These are phyloP conservation scores for Casuarius casuarius DNA, from an alignment of 2,113 vertebrate genomes.

Conservation along the genomic window DNA sequence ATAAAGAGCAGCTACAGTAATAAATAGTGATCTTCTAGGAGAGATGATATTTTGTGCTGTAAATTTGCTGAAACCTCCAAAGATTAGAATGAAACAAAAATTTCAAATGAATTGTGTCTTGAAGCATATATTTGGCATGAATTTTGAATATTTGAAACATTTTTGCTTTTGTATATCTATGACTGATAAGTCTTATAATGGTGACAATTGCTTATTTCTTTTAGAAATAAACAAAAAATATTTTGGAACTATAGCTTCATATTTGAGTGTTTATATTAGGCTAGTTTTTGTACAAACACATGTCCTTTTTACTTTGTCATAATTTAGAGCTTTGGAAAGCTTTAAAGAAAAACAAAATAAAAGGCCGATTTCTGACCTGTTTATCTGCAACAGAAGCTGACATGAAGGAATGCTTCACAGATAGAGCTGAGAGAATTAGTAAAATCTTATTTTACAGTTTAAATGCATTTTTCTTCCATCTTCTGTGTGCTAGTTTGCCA, in stretches of 20 bases:
- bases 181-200: conserved; percentile 60
- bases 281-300: not conserved
- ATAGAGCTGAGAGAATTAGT: not conserved
- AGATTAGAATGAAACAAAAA: conserved; percentile 31
- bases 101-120: conserved; percentile 7
- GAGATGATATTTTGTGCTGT: not conserved
- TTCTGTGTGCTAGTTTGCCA: conserved; percentile 10
- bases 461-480: conserved; percentile 20
- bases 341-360: conserved; percentile 8
- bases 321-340: not conserved
- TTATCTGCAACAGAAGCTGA: not conserved
- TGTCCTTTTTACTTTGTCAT: not conserved
- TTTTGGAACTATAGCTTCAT: not conserved
- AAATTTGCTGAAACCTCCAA: conserved; percentile 39
- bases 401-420: not conserved
- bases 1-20: conserved; percentile 38
- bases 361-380: not conserved
- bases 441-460: conserved; percentile 22
- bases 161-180: conserved; percentile 38
- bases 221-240: not conserved
- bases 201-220: conserved; percentile 48
- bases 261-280: not conserved
- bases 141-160: conserved; percentile 56
- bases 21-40: conserved; percentile 27
- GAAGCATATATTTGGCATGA: conserved; percentile 4